Conservation (phyloP, 1,140 invertebrate species). For the Trichonephila clavata region DNA sequence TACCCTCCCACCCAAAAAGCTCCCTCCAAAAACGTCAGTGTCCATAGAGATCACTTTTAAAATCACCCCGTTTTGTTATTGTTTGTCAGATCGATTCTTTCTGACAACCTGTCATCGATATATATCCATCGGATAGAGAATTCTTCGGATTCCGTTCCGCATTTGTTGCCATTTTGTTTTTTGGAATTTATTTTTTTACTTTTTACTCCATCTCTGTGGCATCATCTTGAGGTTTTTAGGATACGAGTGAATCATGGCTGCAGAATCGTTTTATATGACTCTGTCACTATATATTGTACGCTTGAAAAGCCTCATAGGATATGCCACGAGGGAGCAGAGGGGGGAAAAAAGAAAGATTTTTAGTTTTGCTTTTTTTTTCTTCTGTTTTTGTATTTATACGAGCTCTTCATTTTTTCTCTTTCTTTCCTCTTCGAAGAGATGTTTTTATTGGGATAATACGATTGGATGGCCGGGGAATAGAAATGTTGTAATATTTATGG, state of each 20-base stretch:
- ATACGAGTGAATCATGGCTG: slow-evolving; percentile 71
- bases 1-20: neutral
- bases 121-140: slow-evolving; percentile 64
- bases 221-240: slow-evolving; percentile 68
- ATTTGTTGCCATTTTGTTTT: slow-evolving; percentile 40
- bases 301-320: slow-evolving; percentile 39
- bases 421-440: neutral
- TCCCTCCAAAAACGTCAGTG: slow-evolving; percentile 53
- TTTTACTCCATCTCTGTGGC: slow-evolving; percentile 45
- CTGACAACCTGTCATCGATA: slow-evolving; percentile 74
- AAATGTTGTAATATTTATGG: slow-evolving; percentile 75
- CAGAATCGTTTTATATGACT: slow-evolving; percentile 74
- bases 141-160: slow-evolving; percentile 56
- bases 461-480: slow-evolving; percentile 67
- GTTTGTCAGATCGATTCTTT: slow-evolving; percentile 71
- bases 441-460: slow-evolving; percentile 70
- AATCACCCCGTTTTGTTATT: slow-evolving; percentile 75
- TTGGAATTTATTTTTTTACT: slow-evolving; percentile 19
- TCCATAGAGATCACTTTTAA: slow-evolving; percentile 76
- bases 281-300: slow-evolving; percentile 73
- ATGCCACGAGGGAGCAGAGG: neutral
- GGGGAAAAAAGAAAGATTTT: slow-evolving; percentile 2
- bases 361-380: neutral
- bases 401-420: slow-evolving; percentile 30
- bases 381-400: slow-evolving; percentile 4